These are phyloP conservation scores for Sebastes aleutianus DNA, from an alignment of 2,797 vertebrate genomes.

Conservation along the genomic window DNA sequence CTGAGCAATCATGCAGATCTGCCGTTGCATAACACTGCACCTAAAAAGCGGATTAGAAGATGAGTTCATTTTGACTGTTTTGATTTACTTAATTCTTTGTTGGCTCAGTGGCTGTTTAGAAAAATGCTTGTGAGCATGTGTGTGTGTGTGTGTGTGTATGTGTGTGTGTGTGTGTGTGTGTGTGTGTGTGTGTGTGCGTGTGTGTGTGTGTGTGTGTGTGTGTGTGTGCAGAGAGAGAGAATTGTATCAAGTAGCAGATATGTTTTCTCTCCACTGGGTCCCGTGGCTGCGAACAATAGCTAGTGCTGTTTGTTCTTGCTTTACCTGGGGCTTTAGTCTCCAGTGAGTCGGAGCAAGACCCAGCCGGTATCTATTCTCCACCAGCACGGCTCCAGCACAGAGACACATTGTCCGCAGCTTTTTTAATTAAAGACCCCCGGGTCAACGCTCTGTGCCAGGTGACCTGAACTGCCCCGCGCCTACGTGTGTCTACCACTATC, in stretches of 20 bases:
- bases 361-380: slow-evolving; percentile 74
- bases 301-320: slow-evolving; percentile 71
- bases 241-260: slow-evolving; percentile 60
- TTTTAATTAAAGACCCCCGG: slow-evolving; percentile 83
- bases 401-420: slow-evolving; percentile 79
- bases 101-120: not conserved
- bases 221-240: slow-evolving; percentile 35
- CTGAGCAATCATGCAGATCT: slow-evolving; percentile 9
- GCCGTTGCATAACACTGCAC: not conserved
- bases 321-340: slow-evolving; percentile 71
- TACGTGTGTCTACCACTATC: slow-evolving; percentile 57
- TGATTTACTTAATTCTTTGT: not conserved
- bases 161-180: slow-evolving; percentile 9
- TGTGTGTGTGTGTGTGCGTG: slow-evolving; percentile 2
- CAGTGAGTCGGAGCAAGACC: slow-evolving; percentile 69
- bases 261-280: slow-evolving; percentile 61
- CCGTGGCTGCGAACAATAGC: slow-evolving; percentile 70
- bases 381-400: slow-evolving; percentile 75
- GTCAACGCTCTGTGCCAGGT: slow-evolving; percentile 75
- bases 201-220: not conserved
- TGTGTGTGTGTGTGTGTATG: not conserved
- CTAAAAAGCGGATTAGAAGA: slow-evolving; percentile 4
- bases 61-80: slow-evolving; percentile 8
- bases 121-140: slow-evolving; percentile 1
- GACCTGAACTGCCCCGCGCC: slow-evolving; percentile 73